phyloP scores from a whole-genome alignment of 2,113 vertebrate genomes.

The Crocuta crocuta region DNA sequence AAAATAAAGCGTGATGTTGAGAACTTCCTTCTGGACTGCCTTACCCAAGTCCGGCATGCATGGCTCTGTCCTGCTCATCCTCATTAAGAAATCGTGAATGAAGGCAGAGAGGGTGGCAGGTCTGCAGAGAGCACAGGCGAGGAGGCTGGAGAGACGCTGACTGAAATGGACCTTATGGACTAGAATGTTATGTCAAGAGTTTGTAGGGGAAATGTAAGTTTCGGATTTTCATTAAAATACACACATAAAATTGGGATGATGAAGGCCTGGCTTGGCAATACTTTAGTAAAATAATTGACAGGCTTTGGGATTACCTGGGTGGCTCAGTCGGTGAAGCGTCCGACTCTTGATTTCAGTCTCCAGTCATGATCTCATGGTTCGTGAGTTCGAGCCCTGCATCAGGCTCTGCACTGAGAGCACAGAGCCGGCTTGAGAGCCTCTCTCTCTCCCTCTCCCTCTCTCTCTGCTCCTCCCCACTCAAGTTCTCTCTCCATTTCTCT shows the following conservation, averaged over 20 bases:
- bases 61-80: background rate
- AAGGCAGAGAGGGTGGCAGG: background rate
- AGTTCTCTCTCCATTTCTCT: no score
- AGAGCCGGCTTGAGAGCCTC: no score
- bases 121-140: background rate
- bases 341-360: no score
- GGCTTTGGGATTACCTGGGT: no score
- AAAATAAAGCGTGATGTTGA: background rate
- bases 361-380: no score
- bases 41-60: background rate
- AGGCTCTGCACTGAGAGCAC: no score
- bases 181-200: background rate
- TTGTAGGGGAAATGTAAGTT: background rate
- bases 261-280: background rate
- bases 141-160: background rate
- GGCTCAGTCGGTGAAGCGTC: no score
- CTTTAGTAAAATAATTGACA: background rate
- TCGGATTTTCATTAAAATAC: background rate
- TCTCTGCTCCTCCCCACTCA: no score
- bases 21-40: background rate
- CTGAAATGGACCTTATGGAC: no score
- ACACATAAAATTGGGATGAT: background rate
- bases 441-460: no score
- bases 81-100: background rate
- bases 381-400: no score